Percentiles rank a stretch among this genome's conserved stretches.
These are phyloP conservation scores for Brachirus orientalis DNA, from an alignment of 2,113 vertebrate genomes.

Conservation along the genomic window DNA sequence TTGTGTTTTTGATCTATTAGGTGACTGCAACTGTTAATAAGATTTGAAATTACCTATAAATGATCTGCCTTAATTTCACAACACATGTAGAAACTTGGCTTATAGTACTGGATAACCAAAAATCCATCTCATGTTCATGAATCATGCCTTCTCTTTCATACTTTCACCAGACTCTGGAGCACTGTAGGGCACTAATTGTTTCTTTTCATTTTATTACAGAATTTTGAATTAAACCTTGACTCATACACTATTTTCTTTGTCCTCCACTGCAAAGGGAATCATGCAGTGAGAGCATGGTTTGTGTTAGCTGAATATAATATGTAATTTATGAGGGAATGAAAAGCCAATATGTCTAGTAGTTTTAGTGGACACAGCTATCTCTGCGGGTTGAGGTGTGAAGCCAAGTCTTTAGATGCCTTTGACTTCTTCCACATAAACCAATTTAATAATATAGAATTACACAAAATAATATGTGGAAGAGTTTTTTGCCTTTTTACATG, in stretches of 20 bases:
- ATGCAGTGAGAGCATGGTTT: slow-evolving; percentile 3
- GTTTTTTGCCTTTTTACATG: neutral
- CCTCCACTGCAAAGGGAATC: neutral
- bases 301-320: slow-evolving; percentile 28
- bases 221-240: slow-evolving; percentile 16
- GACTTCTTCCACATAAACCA: slow-evolving; percentile 29
- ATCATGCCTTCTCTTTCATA: slow-evolving; percentile 9
- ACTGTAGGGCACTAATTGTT: slow-evolving; percentile 19
- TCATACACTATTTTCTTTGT: slow-evolving; percentile 21
- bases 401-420: slow-evolving; percentile 22
- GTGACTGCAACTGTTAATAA: too few species aligned
- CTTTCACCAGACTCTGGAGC: slow-evolving; percentile 17
- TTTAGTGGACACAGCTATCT: slow-evolving; percentile 16
- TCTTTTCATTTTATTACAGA: slow-evolving; percentile 22
- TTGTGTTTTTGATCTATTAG: too few species aligned
- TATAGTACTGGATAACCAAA: slow-evolving; percentile 2
- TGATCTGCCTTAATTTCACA: too few species aligned
- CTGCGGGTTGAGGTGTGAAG: slow-evolving; percentile 34
- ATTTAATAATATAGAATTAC: slow-evolving; percentile 19
- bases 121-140: neutral
- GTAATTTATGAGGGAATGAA: slow-evolving; percentile 39
- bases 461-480: slow-evolving; percentile 5
- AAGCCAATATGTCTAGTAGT: slow-evolving; percentile 12
- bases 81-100: slow-evolving; percentile 10
- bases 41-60: too few species aligned